A percentile compares a stretch with the other conserved stretches of the same genome.
Conservation (phyloP, 2,113 vertebrate genomes). For the Nibea albiflora region DNA sequence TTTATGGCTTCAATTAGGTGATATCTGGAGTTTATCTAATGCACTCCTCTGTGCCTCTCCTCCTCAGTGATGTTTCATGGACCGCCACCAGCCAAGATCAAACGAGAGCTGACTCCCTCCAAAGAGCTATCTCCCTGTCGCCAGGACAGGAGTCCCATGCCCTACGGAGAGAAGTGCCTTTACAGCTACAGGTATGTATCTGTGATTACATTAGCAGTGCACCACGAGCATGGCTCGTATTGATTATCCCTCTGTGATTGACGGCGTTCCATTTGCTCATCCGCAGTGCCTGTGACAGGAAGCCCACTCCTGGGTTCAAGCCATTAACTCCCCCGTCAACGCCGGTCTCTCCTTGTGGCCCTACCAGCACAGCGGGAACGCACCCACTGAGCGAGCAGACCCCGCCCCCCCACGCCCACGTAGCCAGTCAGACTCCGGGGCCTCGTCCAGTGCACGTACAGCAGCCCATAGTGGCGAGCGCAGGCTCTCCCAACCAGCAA, state of each 20-base stretch:
- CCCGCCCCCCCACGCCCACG: constrained; percentile 76
- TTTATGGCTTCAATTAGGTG: constrained; percentile 67
- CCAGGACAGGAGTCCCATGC: constrained; percentile 90
- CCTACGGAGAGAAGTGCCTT: constrained; percentile 98
- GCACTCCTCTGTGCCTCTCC: constrained; percentile 27
- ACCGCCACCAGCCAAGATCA: constrained; percentile 94
- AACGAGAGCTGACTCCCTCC: constrained; percentile 92
- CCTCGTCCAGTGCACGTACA: constrained; percentile 68
- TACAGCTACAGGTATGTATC: constrained; percentile 94
- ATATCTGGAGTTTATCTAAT: constrained; percentile 69
- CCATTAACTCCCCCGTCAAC: constrained; percentile 94
- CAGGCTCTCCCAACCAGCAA: constrained; percentile 72
- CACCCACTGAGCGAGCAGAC: constrained; percentile 70
- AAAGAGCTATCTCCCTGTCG: constrained; percentile 91
- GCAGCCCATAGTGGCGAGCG: constrained; percentile 48
- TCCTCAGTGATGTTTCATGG: constrained; percentile 95
- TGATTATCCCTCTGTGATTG: neutral
- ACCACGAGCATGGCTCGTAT: too few relatives aligned
- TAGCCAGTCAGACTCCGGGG: constrained; percentile 70
- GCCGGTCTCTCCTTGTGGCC: constrained; percentile 87
- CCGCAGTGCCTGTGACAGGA: constrained; percentile 96
- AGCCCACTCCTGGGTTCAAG: constrained; percentile 92
- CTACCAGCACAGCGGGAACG: constrained; percentile 62
- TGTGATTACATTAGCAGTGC: neutral
- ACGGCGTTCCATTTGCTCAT: constrained; percentile 7